Base-by-base conservation (phyloP, 2,113 vertebrate species). In the Propithecus coquereli region DNA sequence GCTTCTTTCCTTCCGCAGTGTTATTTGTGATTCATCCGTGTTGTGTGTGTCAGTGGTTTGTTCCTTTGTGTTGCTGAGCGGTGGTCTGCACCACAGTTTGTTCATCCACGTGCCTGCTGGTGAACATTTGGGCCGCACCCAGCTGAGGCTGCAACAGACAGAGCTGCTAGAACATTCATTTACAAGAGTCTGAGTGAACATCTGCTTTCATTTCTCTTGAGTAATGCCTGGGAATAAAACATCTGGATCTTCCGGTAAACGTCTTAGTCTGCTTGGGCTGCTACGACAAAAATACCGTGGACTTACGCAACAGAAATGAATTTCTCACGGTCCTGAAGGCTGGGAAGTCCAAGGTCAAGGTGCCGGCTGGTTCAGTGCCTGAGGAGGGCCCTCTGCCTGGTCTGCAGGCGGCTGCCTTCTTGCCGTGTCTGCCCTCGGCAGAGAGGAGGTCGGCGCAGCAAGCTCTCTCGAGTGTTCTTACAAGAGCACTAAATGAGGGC, bases 31-130 rank as follows among this genome's bases (percentile, higher is more conserved):
- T 6, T 20, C 18, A 5, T 50, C 32, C 17, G 0, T 8, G 32
- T 12, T 7, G 18, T 45, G 43, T 13, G 0, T n/a, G 3, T 37
- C 45, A 0, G 2, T 8, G 0, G 8, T 79, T 5, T 12, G 0
- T n/a, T 32, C 73, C 40, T 43, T 68, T 34, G 40, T 8, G 16
- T 50, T 18, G 22, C 90, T 30, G 4, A 50, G 25, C 65, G 13
- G 32, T 47, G 32, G 3, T 74, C 32, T 47, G 4, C 0, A 8
- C n/a, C 57, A 1, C 34, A 23, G 47, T 18, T 45, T 12, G 20
- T 6, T 34, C 79, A 20, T 52, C 89, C 5, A 2, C 5, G 54
- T 10, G 2, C 54, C 66, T 27, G 23, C 0, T 16, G 54, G 18
- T 30, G n/a, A 11, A 23, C 13, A 3, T 27, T 2, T 27, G 45